Evolutionary conservation across 2,113 vertebrate species (phyloP).

Genomic region (Lepus europaeus): DNA sequence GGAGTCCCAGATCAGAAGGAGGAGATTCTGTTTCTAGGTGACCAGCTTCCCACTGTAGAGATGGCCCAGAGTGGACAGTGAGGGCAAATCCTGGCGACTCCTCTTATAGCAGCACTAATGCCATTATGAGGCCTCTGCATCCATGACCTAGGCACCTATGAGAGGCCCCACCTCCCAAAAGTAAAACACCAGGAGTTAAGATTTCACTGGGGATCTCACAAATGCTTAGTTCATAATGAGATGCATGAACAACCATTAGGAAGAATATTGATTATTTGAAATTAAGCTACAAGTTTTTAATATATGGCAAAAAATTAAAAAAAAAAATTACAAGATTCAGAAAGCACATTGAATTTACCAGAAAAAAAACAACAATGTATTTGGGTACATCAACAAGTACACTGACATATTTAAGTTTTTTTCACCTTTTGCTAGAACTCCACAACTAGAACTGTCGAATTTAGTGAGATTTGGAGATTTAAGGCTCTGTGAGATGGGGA

Average conservation of each 20-base stretch:
- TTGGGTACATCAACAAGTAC: neutral
- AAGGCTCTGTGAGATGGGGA: accelerated
- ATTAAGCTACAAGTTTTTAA: neutral
- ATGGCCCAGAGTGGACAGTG: neutral
- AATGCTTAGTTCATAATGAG: neutral
- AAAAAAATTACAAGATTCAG: neutral
- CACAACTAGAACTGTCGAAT: neutral
- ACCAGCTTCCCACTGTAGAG: neutral
- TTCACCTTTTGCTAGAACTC: neutral
- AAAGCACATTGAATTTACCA: neutral
- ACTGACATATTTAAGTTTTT: neutral
- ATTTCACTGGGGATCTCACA: neutral
- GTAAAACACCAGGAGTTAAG: neutral
- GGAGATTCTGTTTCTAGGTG: neutral
- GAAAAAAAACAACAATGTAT: neutral
- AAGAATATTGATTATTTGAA: neutral
- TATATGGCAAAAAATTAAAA: neutral
- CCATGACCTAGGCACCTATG: neutral
- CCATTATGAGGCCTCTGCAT: neutral
- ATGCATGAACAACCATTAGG: neutral
- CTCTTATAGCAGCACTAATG: neutral
- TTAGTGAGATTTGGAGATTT: neutral
- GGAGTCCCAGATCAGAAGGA: neutral
- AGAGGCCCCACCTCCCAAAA: neutral
- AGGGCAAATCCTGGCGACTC: neutral